phyloP scores from a whole-genome alignment of 2,888 invertebrate species.

The Orthosia cruda region DNA sequence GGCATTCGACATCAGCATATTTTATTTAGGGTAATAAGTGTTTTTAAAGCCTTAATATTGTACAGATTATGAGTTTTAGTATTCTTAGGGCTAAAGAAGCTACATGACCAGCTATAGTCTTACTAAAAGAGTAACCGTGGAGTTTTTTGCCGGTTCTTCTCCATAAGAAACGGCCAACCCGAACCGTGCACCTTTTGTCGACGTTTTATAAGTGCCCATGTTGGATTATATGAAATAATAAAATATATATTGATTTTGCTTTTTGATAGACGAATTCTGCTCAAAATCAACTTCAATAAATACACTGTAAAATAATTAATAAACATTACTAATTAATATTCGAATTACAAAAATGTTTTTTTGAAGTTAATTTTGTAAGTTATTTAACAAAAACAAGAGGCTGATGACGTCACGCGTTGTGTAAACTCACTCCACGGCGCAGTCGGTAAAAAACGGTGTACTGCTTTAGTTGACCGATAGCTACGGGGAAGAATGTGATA shows the following conservation, averaged over 20 bases:
- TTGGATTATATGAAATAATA: too few relatives aligned
- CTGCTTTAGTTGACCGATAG: constrained; percentile 48
- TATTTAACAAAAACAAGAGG: constrained; percentile 51
- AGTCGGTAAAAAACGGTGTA: constrained; percentile 44
- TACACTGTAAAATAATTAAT: not conserved
- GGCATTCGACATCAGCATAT: constrained; percentile 19
- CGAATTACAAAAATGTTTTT: constrained; percentile 41
- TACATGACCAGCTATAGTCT: too few relatives aligned
- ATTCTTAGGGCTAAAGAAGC: too few relatives aligned
- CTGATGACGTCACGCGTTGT: constrained; percentile 57
- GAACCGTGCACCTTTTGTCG: too few relatives aligned
- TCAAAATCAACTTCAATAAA: not conserved
- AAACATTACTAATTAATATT: constrained; percentile 28
- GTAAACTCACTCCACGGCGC: constrained; percentile 36
- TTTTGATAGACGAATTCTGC: not conserved
- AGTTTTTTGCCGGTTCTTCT: too few relatives aligned
- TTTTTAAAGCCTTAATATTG: too few relatives aligned
- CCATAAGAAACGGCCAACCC: too few relatives aligned
- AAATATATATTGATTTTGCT: too few relatives aligned
- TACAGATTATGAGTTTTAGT: not conserved
- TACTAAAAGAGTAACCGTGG: too few relatives aligned
- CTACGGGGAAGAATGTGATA: constrained; percentile 43
- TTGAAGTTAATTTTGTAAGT: constrained; percentile 53
- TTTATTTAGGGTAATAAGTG: constrained; percentile 4
- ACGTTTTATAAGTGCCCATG: too few relatives aligned